Percentiles rank a stretch among this genome's conserved stretches.
Conservation (phyloP, 2,888 invertebrate species). For the Melieria crassipennis region DNA sequence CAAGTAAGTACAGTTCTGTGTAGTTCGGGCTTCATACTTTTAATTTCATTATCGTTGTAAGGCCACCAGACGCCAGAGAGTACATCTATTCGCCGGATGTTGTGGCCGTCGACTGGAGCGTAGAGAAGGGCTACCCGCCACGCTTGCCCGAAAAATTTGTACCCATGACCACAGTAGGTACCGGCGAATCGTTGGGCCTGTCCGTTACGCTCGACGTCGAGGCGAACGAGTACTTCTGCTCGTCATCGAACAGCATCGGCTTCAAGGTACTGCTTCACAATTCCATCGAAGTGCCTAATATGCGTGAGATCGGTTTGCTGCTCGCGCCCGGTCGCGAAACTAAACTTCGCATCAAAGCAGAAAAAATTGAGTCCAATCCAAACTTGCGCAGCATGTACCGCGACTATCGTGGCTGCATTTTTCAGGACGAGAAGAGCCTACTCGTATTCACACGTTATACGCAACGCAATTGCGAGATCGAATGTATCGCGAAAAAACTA, state of each 20-base stretch:
- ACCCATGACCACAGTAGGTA: conserved; percentile 67
- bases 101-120: conserved; percentile 72
- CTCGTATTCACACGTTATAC: conserved; percentile 75
- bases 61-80: too few species aligned
- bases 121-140: conserved; percentile 74
- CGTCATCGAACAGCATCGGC: conserved; percentile 72
- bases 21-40: background rate
- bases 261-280: conserved; percentile 50
- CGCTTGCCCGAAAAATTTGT: conserved; percentile 69
- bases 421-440: conserved; percentile 74
- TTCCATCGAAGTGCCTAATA: conserved; percentile 44
- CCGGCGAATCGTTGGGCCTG: conserved; percentile 76
- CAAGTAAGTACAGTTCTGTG: conserved; percentile 34
- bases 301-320: conserved; percentile 44
- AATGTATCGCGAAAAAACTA: conserved; percentile 77
- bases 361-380: conserved; percentile 39
- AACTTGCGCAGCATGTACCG: conserved; percentile 32
- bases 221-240: conserved; percentile 78
- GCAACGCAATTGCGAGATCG: conserved; percentile 78
- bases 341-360: conserved; percentile 42
- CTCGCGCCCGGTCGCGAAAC: conserved; percentile 46
- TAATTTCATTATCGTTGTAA: too few species aligned
- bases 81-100: background rate
- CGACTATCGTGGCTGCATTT: conserved; percentile 71
- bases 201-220: conserved; percentile 75